Conservation (phyloP, 2,888 invertebrate species). For the Belgica antarctica region DNA sequence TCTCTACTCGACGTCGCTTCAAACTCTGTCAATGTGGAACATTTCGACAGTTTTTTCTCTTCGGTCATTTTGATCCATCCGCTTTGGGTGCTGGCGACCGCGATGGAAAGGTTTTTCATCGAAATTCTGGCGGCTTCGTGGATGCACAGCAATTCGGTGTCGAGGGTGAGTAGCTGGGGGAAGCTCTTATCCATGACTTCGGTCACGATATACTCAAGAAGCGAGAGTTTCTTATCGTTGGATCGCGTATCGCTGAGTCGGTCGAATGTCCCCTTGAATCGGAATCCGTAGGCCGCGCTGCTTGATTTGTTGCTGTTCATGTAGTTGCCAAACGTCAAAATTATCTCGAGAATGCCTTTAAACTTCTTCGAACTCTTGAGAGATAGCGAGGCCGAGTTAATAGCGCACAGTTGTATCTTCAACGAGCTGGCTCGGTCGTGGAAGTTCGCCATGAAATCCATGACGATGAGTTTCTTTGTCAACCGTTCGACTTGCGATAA, state of each 20-base stretch:
- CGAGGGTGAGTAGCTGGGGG: neutral
- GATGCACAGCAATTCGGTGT: conserved; percentile 19
- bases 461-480: neutral
- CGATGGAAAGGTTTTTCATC: conserved; percentile 20
- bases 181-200: conserved; percentile 23
- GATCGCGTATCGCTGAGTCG: conserved; percentile 24
- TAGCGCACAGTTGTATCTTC: neutral
- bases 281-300: conserved; percentile 24
- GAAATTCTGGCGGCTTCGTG: conserved; percentile 23
- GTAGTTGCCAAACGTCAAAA: conserved; percentile 33
- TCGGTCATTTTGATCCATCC: neutral
- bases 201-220: conserved; percentile 20
- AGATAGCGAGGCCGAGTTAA: conserved; percentile 23
- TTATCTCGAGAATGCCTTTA: conserved; percentile 35
- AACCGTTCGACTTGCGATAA: conserved; percentile 34
- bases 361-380: conserved; percentile 33
- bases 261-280: conserved; percentile 32
- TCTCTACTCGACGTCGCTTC: neutral
- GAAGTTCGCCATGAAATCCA: conserved; percentile 33
- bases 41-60: conserved; percentile 15
- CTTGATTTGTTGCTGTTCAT: conserved; percentile 32
- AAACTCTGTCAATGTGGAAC: conserved; percentile 3
- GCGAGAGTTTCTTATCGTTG: conserved; percentile 12
- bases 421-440: neutral
- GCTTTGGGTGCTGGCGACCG: neutral